Evolutionary conservation across 2,797 vertebrate species (phyloP), one percentile per base, ranked within the genome.

Genomic region (Clarias platycephalus): DNA sequence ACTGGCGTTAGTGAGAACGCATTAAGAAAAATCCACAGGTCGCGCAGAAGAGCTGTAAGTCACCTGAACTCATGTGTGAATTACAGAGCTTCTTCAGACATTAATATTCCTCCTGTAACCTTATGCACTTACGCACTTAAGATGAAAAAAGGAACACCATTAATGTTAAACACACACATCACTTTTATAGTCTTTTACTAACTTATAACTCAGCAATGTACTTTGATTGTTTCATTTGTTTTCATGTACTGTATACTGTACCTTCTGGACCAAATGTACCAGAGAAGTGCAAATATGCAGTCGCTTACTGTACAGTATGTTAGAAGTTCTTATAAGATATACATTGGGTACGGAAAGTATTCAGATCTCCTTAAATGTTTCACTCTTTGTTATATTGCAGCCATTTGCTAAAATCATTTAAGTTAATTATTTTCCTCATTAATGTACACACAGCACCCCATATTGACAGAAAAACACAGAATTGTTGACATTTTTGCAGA

Each of bases 161-260:
- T 85, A 84, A 82, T 84, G 68, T 83, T 82, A 84, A 37, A 88
- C 62, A 64, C 62, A 84, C 55, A 71, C 16, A 70, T 22, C 64
- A 70, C 62, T 70, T 26, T 31, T 26, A 49, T 22, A 53, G 40
- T 64, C 20, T 20, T 37, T 44, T 63, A 3, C 20, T 4, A 68
- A 10, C 31, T 24, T 15, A 55, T 55, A 66, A 57, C 18, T 7
- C 22, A 49, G 24, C 24, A 72, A 22, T 7, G 12, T 4, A n/a
- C 3, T 58, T 5, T 12, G 26, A 18, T n/a, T n/a, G 1, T 16
- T 72, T 72, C 40, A 72, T 15, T 16, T 18, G 15, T 1, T 78
- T 34, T 37, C 10, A 15, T 40, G 1, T 24, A n/a, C 8, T 40
- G 1, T 24, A n/a, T 40, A 40, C 37, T 37, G 37, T 15, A 49